phyloP scores from a whole-genome alignment of 37 sponge, comb jelly and placozoan genomes.

The Crambe crambe region DNA sequence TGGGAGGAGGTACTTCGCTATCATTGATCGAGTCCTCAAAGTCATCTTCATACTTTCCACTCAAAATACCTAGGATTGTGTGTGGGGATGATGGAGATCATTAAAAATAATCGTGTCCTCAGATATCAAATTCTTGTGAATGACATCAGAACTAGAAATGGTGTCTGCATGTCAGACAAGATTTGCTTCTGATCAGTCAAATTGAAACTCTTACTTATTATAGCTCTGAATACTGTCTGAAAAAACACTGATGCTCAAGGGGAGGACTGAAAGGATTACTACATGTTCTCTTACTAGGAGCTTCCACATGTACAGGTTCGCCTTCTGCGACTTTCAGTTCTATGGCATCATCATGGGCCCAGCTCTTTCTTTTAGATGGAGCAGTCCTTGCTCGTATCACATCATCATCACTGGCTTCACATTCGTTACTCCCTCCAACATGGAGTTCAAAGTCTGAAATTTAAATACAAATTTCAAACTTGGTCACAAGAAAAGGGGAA shows the following conservation, averaged over 20 bases:
- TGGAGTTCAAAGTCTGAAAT: neutral
- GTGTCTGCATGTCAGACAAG: too few species aligned
- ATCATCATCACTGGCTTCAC: neutral
- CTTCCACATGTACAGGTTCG: slow-evolving; percentile 49
- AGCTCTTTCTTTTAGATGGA: slow-evolving; percentile 75
- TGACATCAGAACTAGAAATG: too few species aligned
- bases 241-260: neutral
- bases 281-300: slow-evolving; percentile 48
- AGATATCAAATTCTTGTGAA: too few species aligned
- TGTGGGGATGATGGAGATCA: neutral
- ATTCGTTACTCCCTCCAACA: neutral
- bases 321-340: slow-evolving; percentile 69
- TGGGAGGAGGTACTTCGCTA: neutral
- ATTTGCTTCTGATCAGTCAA: too few species aligned
- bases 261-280: neutral
- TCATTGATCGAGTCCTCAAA: slow-evolving; percentile 45
- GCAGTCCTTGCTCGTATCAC: slow-evolving; percentile 72
- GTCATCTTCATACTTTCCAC: slow-evolving; percentile 82
- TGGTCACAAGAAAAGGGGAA: neutral
- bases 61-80: slow-evolving; percentile 42
- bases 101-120: neutral
- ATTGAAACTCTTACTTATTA: too few species aligned
- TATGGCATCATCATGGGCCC: slow-evolving; percentile 62
- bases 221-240: neutral
- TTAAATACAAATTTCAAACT: too few species aligned